These are phyloP conservation scores for Caretta caretta DNA, from an alignment of 2,113 vertebrate genomes.

Conservation along the genomic window DNA sequence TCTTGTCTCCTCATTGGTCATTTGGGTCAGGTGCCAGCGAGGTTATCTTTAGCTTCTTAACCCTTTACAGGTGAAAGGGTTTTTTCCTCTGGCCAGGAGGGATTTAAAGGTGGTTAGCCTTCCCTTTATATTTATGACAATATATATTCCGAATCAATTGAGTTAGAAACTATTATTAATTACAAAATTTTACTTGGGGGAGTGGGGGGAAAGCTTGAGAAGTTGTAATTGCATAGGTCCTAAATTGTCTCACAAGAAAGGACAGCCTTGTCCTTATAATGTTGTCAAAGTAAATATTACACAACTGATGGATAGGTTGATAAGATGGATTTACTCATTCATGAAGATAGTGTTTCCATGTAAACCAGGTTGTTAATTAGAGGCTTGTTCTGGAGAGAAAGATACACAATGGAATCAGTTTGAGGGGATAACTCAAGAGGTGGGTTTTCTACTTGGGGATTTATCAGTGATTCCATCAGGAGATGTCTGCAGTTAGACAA, in stretches of 20 bases:
- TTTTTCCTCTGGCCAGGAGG: too few species aligned
- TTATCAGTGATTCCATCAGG: conserved; percentile 32
- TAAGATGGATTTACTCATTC: conserved; percentile 45
- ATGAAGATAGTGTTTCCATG: conserved; percentile 48
- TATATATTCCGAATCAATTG: background rate
- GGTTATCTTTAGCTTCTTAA: too few species aligned
- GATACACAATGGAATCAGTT: conserved; percentile 35
- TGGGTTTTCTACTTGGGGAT: background rate
- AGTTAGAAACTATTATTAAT: background rate
- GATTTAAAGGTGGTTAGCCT: too few species aligned
- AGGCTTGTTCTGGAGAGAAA: conserved; percentile 33
- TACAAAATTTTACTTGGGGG: background rate
- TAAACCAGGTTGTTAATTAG: conserved; percentile 65
- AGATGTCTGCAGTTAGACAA: conserved; percentile 46
- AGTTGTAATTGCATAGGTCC: conserved; percentile 2
- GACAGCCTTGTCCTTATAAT: background rate
- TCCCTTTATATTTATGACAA: too few species aligned
- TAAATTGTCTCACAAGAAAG: background rate
- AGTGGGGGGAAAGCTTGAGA: background rate
- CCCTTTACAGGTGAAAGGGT: too few species aligned
- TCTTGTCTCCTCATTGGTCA: too few species aligned
- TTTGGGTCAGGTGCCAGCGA: too few species aligned
- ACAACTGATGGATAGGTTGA: background rate
- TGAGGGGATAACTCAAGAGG: conserved; percentile 39
- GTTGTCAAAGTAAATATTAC: background rate